These are phyloP conservation scores for Liopterus haemorrhoidalis DNA, from an alignment of 2,888 invertebrate species.

Conservation along the genomic window DNA sequence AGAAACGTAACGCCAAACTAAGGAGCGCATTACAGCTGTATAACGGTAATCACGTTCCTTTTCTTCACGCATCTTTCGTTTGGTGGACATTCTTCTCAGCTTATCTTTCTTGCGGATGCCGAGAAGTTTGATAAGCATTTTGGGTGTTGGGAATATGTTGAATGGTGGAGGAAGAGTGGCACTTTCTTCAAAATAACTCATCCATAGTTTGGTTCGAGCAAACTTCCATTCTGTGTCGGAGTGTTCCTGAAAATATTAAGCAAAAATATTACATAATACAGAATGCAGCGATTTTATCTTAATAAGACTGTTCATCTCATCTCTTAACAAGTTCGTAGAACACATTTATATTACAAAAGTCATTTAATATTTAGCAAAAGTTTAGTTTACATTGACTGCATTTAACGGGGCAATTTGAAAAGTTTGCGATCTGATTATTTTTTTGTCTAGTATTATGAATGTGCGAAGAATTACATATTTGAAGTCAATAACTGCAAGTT, in stretches of 20 bases:
- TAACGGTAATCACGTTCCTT: constrained; percentile 65
- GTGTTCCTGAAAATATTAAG: constrained; percentile 60
- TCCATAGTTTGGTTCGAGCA: constrained; percentile 88
- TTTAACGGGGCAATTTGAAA: too few relatives aligned
- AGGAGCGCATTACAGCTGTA: constrained; percentile 77
- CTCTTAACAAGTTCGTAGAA: too few relatives aligned
- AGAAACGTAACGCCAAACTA: constrained; percentile 89
- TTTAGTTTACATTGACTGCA: too few relatives aligned
- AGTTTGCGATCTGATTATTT: too few relatives aligned
- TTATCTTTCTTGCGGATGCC: constrained; percentile 59
- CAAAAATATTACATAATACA: too few relatives aligned
- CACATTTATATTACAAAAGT: too few relatives aligned
- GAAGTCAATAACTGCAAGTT: too few relatives aligned
- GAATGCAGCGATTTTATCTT: too few relatives aligned
- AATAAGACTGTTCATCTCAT: too few relatives aligned
- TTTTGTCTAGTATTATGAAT: too few relatives aligned
- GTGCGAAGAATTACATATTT: too few relatives aligned
- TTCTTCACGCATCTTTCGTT: constrained; percentile 56
- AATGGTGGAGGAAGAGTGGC: constrained; percentile 90
- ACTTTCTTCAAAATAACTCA: constrained; percentile 91
- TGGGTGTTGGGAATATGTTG: constrained; percentile 86
- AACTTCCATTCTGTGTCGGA: constrained; percentile 97
- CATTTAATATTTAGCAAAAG: too few relatives aligned
- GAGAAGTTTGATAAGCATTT: constrained; percentile 63
- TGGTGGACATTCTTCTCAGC: constrained; percentile 50